phyloP scores from a whole-genome alignment of 2,888 invertebrate genomes.

The Apamea monoglypha region DNA sequence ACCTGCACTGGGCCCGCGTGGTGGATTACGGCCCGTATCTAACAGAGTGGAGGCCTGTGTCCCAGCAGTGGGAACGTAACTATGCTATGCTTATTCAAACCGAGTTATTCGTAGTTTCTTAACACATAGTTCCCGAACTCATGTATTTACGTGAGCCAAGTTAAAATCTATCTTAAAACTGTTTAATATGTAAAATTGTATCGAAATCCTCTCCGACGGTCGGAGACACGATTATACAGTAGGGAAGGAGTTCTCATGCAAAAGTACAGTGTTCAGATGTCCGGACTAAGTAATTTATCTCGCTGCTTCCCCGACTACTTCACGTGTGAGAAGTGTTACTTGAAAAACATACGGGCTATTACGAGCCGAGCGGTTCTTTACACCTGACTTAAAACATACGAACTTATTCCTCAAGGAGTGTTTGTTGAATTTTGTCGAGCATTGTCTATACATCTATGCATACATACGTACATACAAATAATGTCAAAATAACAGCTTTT shows the following conservation, averaged over 20 bases:
- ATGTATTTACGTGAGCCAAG: conserved; percentile 27
- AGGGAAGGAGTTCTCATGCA: conserved; percentile 62
- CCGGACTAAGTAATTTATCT: conserved; percentile 76
- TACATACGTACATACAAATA: background rate
- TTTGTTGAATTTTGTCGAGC: background rate
- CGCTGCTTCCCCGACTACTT: conserved; percentile 61
- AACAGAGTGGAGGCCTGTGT: background rate
- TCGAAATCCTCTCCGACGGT: conserved; percentile 44
- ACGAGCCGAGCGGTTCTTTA: conserved; percentile 3
- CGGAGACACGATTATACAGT: conserved; percentile 64
- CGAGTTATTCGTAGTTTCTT: conserved; percentile 20
- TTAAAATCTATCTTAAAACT: conserved; percentile 54
- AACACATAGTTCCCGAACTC: conserved; percentile 3
- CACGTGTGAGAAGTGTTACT: conserved; percentile 68
- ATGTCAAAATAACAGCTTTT: background rate
- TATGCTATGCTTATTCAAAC: conserved; percentile 1
- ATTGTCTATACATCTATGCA: background rate
- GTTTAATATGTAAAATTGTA: conserved; percentile 66
- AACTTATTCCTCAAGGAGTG: background rate
- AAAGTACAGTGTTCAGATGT: conserved; percentile 70
- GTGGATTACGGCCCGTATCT: background rate
- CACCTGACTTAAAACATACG: background rate
- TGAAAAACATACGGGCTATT: conserved; percentile 55
- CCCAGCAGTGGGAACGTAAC: background rate
- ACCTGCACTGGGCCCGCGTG: background rate